Base-by-base conservation (phyloP, 2,113 vertebrate species). In the Pyxicephalus adspersus region DNA sequence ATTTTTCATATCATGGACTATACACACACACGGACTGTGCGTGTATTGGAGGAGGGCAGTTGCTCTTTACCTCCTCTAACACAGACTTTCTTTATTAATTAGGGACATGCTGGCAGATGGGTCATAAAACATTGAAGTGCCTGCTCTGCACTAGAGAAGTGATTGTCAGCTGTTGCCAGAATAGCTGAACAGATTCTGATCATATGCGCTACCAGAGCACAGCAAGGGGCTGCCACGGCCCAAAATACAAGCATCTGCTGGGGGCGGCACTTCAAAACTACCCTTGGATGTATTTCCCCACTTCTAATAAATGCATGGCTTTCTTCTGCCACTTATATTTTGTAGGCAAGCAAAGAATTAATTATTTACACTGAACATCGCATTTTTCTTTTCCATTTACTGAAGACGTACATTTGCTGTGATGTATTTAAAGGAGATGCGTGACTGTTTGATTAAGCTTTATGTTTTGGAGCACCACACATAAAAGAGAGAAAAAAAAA, bases 121-220 rank as follows among this genome's bases (percentile, higher is more conserved):
- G 28, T 74, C 79, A 81, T 81, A 65, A 80, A 81, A 81, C 38
- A 64, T 63, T 55, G 60, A 73, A 74, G 68, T 65, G 60, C 50
- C 79, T 74, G 25, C 55, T 81, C 18, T 74, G 61, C 60, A 38
- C 70, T 55, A 50, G 60, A n/a, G 51, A 52, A 72, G 9, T 57
- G 50, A 23, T 55, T 72, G 45, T 81, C 79, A 82, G 80, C 80
- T 75, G 80, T 66, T 65, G 15, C 63, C 63, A 57, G 61, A 22
- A 54, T 52, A 20, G n/a, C n/a, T 23, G 58, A 34, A 64, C 38
- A 81, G 51, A 61, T 74, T 64, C 45, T 54, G 50, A 65, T 72
- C 79, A 55, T 34, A 72, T 58, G 45, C 5, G 31, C 70, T 58
- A 81, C 3, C 68, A 73, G 71, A 66, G 31, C 51, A 60, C 70